These are phyloP conservation scores for Hucho hucho DNA, from an alignment of 2,113 vertebrate species.

Conservation along the genomic window DNA sequence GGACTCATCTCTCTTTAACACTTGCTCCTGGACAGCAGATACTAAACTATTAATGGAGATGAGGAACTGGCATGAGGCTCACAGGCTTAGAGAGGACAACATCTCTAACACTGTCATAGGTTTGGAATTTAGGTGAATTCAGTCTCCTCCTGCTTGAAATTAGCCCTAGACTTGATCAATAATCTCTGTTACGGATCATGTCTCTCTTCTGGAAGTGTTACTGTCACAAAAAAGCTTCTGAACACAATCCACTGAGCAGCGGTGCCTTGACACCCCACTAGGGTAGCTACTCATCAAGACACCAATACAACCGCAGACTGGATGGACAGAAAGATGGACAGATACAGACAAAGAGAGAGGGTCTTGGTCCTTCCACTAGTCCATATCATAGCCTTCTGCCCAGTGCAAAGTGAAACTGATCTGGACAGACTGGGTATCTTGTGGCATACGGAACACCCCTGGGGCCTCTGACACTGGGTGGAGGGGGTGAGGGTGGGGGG, in stretches of 20 bases:
- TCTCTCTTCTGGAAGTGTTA: too few species aligned
- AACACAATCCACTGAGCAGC: too few species aligned
- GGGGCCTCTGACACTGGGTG: not conserved
- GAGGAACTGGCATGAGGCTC: too few species aligned
- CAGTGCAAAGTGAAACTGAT: not conserved
- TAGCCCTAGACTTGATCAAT: too few species aligned
- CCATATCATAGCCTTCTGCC: slow-evolving; percentile 13
- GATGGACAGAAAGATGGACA: not conserved
- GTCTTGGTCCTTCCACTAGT: slow-evolving; percentile 28
- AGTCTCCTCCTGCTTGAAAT: too few species aligned
- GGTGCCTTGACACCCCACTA: too few species aligned
- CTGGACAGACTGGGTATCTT: not conserved
- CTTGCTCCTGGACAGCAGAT: slow-evolving; percentile 23
- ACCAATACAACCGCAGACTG: slow-evolving; percentile 4
- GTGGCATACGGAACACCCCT: not conserved
- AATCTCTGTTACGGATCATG: too few species aligned
- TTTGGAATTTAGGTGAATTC: too few species aligned
- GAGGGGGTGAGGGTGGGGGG: not conserved
- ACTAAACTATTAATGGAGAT: too few species aligned
- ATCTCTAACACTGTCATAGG: too few species aligned
- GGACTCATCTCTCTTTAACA: not conserved
- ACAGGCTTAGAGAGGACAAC: too few species aligned
- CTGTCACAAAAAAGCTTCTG: too few species aligned
- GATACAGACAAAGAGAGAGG: slow-evolving; percentile 5
- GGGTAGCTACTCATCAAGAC: not conserved